Evolutionary conservation across 2,888 invertebrate species (phyloP).

Genomic region (Athalia cordata): DNA sequence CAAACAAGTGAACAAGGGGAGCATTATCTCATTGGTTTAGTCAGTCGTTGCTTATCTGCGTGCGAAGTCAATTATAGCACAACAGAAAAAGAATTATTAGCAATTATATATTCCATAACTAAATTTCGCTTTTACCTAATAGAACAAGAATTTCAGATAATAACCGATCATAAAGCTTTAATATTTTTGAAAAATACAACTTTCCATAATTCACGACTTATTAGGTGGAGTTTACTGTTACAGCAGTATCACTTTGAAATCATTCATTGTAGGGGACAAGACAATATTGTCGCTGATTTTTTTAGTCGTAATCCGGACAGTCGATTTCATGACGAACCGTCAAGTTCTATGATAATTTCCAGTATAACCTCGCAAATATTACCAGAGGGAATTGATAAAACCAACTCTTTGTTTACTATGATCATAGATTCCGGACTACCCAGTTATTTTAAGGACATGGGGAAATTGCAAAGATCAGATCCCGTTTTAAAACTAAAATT

Average conservation of each 20-base stretch:
- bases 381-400: too few relatives aligned
- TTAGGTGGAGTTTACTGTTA: conserved; percentile 48
- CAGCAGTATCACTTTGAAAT: conserved; percentile 46
- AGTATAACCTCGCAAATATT: too few relatives aligned
- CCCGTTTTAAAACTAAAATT: neutral
- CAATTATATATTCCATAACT: conserved; percentile 43
- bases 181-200: conserved; percentile 42
- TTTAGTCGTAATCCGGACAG: conserved; percentile 48
- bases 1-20: conserved; percentile 43
- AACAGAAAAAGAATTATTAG: conserved; percentile 54
- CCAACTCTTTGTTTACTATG: neutral
- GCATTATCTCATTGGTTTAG: conserved; percentile 51
- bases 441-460: conserved; percentile 31
- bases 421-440: conserved; percentile 22
- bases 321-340: conserved; percentile 41
- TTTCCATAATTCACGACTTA: conserved; percentile 46
- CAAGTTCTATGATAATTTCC: neutral
- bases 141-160: conserved; percentile 40
- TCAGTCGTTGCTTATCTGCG: conserved; percentile 52
- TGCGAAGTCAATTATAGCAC: conserved; percentile 54
- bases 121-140: conserved; percentile 44
- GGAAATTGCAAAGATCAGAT: conserved; percentile 37
- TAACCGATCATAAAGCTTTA: conserved; percentile 47
- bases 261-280: conserved; percentile 47
- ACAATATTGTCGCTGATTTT: conserved; percentile 50